Evolutionary conservation across 2,797 vertebrate species (phyloP).

Genomic region (Naso thynnoides): DNA sequence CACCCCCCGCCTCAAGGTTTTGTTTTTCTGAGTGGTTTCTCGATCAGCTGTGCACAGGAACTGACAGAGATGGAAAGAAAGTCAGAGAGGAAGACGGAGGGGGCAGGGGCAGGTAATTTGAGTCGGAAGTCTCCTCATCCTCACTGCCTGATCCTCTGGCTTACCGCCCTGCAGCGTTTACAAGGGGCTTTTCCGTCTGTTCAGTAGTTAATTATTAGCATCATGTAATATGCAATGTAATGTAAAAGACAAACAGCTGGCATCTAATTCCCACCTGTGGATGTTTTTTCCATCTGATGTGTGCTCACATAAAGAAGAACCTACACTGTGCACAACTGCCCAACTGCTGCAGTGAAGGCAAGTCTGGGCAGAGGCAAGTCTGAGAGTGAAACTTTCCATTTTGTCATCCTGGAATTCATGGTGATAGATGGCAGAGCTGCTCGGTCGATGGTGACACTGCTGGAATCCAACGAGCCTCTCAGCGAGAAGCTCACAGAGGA

Average conservation of each 20-base stretch:
- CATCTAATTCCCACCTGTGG: slow-evolving; percentile 57
- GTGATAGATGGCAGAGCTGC: slow-evolving; percentile 67
- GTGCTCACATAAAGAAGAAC: slow-evolving; percentile 26
- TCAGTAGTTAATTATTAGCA: slow-evolving; percentile 59
- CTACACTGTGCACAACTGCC: slow-evolving; percentile 29
- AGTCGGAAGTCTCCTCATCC: slow-evolving; percentile 47
- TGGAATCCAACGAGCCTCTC: slow-evolving; percentile 32
- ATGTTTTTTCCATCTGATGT: slow-evolving; percentile 56
- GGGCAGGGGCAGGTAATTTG: slow-evolving; percentile 9
- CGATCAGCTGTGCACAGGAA: slow-evolving; percentile 60
- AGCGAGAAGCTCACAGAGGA: slow-evolving; percentile 27
- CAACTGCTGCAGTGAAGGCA: slow-evolving; percentile 68
- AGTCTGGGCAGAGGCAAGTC: slow-evolving; percentile 51
- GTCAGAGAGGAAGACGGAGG: slow-evolving; percentile 1
- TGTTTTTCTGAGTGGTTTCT: slow-evolving; percentile 72
- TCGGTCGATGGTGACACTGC: slow-evolving; percentile 45
- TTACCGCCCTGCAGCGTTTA: slow-evolving; percentile 42
- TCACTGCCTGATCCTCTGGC: slow-evolving; percentile 4
- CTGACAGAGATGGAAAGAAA: slow-evolving; percentile 50
- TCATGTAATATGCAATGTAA: slow-evolving; percentile 47
- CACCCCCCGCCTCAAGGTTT: slow-evolving; percentile 34
- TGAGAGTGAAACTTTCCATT: slow-evolving; percentile 74
- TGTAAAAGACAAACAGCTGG: slow-evolving; percentile 73
- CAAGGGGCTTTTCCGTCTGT: slow-evolving; percentile 62
- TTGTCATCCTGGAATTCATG: slow-evolving; percentile 74